Base-by-base conservation (phyloP, 1,140 invertebrate genomes). In the Telenomus remus region DNA sequence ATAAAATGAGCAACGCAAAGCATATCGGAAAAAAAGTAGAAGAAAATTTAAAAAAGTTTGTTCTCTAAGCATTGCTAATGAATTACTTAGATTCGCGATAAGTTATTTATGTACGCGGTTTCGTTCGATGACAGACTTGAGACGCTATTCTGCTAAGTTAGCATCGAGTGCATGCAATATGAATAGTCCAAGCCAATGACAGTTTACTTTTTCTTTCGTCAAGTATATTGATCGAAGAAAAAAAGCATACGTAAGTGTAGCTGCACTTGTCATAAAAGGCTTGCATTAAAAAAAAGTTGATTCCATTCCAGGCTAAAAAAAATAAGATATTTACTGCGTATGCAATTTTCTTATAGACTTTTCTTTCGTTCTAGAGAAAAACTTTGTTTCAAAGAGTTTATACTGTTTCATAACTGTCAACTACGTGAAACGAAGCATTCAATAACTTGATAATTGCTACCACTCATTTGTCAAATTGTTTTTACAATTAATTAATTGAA, bases 271-370 rank as follows among this genome's bases (percentile, higher is more conserved):
- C 61, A 44, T 35, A 50, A 39, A 68, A 76, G 57, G 44, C 57
- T 53, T 63, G 54, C 1, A 42, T 43, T 59, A 72, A 64, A 72
- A 46, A 42, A 53, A 53, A 64, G 57, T 65, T 63, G 49, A 57
- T 51, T 57, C 14, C 71, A 48, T 54, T 44, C 6, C 19, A n/a
- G 19, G 47, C 53, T 59, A 42, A 35, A 49, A 68, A 59, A 13
- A 71, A 83, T 85, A 83, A 85, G 81, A 84, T 82, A 86, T 83
- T 84, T 73, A 81, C 50, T 59, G 68, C 54, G 68, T 78, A 74
- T 66, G 61, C 74, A 87, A 87, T 86, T 87, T 87, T 86, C 86
- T 87, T 87, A 86, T 85, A 77, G 78, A 59, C 84, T 60, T 73
- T 81, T 70, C 69, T 11, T 9, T 39, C 3, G 1, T 39, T 27